phyloP scores from a whole-genome alignment of 2,113 vertebrate genomes.

The Perognathus longimembris region DNA sequence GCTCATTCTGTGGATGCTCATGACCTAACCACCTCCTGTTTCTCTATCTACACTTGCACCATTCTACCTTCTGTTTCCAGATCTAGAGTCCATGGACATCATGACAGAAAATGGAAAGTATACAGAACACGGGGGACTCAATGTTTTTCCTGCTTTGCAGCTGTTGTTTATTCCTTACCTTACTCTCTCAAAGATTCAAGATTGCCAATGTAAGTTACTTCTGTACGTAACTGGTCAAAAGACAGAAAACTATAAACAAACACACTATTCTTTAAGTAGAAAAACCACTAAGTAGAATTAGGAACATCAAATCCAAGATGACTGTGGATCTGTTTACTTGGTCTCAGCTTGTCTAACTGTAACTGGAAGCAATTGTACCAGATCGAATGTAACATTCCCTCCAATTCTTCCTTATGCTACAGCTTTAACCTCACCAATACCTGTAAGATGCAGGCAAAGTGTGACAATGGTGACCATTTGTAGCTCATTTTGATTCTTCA shows the following conservation, averaged over 20 bases:
- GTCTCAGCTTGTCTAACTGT: not conserved
- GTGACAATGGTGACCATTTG: not conserved
- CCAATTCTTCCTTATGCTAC: not conserved
- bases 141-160: not conserved
- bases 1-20: not conserved
- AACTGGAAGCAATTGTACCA: not conserved
- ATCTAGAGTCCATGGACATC: not conserved
- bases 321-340: not conserved
- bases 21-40: not conserved
- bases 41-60: not conserved
- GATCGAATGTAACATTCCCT: not conserved
- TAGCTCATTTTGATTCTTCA: not conserved
- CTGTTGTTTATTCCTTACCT: not conserved
- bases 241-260: not conserved
- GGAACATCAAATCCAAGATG: not conserved
- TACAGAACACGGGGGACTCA: not conserved
- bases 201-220: not conserved
- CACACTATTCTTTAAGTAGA: not conserved
- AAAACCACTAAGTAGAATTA: not conserved
- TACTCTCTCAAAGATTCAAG: constrained; percentile 5
- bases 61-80: constrained; percentile 12
- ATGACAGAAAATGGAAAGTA: not conserved
- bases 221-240: not conserved
- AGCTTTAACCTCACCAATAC: not conserved
- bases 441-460: not conserved